Conservation (phyloP, 1,140 invertebrate species). For the Euura lappo region DNA sequence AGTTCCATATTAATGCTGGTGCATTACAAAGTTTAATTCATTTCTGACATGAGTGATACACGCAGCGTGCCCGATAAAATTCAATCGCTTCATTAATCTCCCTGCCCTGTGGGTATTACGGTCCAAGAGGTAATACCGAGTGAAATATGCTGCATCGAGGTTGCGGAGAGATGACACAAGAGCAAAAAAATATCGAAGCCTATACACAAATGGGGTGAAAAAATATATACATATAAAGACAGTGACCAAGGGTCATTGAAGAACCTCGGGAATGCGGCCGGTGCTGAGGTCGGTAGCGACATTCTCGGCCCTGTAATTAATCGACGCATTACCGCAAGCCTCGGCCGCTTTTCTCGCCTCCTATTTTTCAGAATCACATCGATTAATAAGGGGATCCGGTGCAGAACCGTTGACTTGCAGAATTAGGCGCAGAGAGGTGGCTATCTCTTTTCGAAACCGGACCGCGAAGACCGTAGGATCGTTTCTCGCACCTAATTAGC, state of each 20-base stretch:
- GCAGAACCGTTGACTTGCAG: not conserved
- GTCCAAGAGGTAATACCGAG: not conserved
- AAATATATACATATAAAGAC: not conserved
- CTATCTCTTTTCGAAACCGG: no score
- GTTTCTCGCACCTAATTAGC: no score
- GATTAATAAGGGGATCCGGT: not conserved
- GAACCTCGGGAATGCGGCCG: not conserved
- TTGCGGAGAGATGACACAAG: not conserved
- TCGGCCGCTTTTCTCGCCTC: not conserved
- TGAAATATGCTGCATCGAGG: not conserved
- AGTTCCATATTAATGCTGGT: not conserved
- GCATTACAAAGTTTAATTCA: not conserved
- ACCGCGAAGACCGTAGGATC: no score
- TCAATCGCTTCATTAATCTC: not conserved
- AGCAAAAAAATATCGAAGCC: not conserved
- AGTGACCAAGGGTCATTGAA: no score
- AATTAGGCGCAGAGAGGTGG: no score
- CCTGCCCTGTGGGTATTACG: not conserved
- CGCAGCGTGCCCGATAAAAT: not conserved
- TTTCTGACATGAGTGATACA: not conserved
- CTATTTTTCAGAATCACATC: not conserved
- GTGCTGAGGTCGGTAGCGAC: conserved; percentile 3
- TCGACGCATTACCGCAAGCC: conserved; percentile 9
- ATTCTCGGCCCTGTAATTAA: conserved; percentile 8
- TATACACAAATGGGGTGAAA: not conserved